phyloP scores from a whole-genome alignment of 2,113 vertebrate genomes.

The Apodemus sylvaticus region DNA sequence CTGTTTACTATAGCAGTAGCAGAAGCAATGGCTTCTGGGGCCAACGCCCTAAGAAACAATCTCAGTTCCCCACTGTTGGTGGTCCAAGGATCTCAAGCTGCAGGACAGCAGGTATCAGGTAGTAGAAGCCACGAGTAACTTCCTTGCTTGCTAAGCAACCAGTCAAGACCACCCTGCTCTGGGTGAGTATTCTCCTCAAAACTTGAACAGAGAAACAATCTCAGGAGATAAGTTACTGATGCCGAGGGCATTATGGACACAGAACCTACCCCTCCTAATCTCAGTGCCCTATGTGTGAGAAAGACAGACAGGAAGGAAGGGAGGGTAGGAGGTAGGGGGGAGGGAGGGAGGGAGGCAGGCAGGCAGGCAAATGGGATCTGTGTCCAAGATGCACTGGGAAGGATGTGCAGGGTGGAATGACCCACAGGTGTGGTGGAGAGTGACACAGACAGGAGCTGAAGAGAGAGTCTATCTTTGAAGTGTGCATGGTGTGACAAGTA shows the following conservation, averaged over 20 bases:
- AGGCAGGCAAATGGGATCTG: no score
- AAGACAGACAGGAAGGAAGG: not conserved
- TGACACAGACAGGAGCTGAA: no score
- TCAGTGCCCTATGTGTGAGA: not conserved
- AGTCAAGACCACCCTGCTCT: no score
- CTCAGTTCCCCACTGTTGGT: not conserved
- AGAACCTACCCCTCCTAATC: not conserved
- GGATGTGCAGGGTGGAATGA: not conserved
- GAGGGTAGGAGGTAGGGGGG: not conserved
- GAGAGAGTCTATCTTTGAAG: no score
- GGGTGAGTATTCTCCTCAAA: no score
- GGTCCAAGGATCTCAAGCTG: no score
- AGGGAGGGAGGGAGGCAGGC: not conserved
- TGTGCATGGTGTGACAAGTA: no score
- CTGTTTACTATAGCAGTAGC: not conserved
- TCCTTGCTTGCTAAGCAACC: not conserved
- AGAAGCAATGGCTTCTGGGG: not conserved
- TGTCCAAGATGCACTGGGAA: not conserved
- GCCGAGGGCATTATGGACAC: rapidly evolving
- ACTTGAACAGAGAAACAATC: not conserved
- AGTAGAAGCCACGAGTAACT: not conserved
- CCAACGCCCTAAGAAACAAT: not conserved
- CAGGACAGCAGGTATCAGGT: not conserved
- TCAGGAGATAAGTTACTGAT: rapidly evolving
- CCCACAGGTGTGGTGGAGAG: no score